Conservation (phyloP, 2,113 vertebrate species). For the Menidia beryllina region DNA sequence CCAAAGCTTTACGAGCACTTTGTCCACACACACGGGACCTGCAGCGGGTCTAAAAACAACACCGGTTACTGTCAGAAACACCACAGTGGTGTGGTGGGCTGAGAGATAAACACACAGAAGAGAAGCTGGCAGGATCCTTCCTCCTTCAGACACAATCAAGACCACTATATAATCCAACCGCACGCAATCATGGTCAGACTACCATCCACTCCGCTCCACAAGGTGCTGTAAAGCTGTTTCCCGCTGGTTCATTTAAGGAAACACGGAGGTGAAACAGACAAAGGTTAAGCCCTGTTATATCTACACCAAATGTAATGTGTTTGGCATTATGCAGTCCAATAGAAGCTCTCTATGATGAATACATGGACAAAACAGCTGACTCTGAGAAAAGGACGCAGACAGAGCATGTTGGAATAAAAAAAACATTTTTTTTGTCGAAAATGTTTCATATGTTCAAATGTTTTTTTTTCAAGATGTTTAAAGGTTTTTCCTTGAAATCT, state of each 20-base stretch:
- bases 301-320: background rate
- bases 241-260: constrained; percentile 13
- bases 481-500: constrained; percentile 1
- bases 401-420: background rate
- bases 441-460: background rate
- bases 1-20: constrained; percentile 23
- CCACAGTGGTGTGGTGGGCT: constrained; percentile 62
- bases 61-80: constrained; percentile 42
- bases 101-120: constrained; percentile 62
- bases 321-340: background rate
- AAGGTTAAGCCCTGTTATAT: background rate
- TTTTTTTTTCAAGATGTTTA: background rate
- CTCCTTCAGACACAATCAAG: constrained; percentile 68
- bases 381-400: background rate
- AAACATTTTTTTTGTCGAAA: background rate
- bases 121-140: constrained; percentile 63
- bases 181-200: constrained; percentile 66
- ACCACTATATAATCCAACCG: constrained; percentile 46
- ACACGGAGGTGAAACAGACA: constrained; percentile 1
- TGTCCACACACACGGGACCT: constrained; percentile 9
- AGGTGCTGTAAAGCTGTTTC: constrained; percentile 20
- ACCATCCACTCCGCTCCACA: constrained; percentile 21
- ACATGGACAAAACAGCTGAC: background rate
- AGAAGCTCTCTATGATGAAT: background rate
- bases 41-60: constrained; percentile 60